Percentiles rank a stretch among this genome's conserved stretches.
phyloP scores from a whole-genome alignment of 2,888 invertebrate species.

The Zhuqinia jingwanae region DNA sequence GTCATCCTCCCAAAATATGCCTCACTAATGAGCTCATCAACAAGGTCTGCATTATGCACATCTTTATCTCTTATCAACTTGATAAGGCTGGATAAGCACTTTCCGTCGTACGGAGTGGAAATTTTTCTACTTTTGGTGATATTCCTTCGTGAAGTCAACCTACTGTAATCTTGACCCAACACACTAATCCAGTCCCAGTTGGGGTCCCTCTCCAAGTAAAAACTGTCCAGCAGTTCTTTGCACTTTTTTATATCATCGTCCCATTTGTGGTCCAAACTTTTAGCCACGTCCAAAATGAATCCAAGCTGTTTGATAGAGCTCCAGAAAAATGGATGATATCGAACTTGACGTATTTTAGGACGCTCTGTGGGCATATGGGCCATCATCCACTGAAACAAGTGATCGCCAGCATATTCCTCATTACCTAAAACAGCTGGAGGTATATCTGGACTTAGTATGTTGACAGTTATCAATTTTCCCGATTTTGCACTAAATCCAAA shows the following conservation, averaged over 20 bases:
- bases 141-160: neutral
- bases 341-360: neutral
- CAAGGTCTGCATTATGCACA: neutral
- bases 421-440: neutral
- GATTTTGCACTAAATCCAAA: neutral
- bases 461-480: neutral
- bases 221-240: neutral
- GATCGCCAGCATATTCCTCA: neutral
- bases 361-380: neutral
- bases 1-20: neutral
- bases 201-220: neutral
- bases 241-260: neutral
- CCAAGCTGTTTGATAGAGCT: neutral
- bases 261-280: neutral
- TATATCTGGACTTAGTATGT: neutral
- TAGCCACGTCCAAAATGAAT: slow-evolving; percentile 9
- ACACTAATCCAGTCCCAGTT: neutral
- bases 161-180: neutral
- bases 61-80: slow-evolving; percentile 21
- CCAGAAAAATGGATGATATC: slow-evolving; percentile 23
- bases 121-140: neutral
- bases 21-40: neutral
- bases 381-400: slow-evolving; percentile 25
- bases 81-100: neutral
- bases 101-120: neutral